Base-by-base conservation (phyloP, 2,888 invertebrate species). In the Hirudinaria manillensis region DNA sequence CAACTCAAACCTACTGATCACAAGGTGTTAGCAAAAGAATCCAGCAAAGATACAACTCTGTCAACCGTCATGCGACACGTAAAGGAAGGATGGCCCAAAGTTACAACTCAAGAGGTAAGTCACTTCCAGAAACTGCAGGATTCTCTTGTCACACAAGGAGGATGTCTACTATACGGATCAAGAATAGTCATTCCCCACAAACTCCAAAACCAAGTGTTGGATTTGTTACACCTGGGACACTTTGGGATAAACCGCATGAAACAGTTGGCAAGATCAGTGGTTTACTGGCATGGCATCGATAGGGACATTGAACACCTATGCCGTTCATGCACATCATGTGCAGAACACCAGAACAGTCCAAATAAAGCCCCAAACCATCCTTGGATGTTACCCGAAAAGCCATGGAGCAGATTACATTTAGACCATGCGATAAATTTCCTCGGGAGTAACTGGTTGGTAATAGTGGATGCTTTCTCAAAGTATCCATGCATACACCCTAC, bases 181-280 rank as follows among this genome's bases (percentile, higher is more conserved):
- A 61, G 61, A 61, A 27, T 61, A n/a, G 61, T 61, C 61, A 61
- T 61, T 24, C 61, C 61, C 6, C 61, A 6, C n/a, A 61, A 61
- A 36, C 3, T 36, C 36, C 36, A 36, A 36, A 36, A 10, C 36
- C 36, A 36, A 10, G 10, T 36, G 3, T 61, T 61, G 24, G 6
- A 3, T 4, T 27, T 61, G 13, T 24, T 61, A 6, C 61, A 61
- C 13, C 13, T 61, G 13, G 61, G 61, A 24, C 61, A 61, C 13
- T 61, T 61, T 27, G 61, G 61, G 24, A 61, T 61, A 4, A n/a
- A 61, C n/a, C n/a, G 61, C 4, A 61, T 61, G 61, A 61, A 61
- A 61, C 61, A 61, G 13, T 13, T 61, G 6, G 61, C 61, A 61
- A n/a, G 61, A n/a, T 24, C 61, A 27, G 61, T 61, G 3, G n/a